Evolutionary conservation across 2,888 invertebrate species (phyloP).

Genomic region (Lycaena phlaeas): DNA sequence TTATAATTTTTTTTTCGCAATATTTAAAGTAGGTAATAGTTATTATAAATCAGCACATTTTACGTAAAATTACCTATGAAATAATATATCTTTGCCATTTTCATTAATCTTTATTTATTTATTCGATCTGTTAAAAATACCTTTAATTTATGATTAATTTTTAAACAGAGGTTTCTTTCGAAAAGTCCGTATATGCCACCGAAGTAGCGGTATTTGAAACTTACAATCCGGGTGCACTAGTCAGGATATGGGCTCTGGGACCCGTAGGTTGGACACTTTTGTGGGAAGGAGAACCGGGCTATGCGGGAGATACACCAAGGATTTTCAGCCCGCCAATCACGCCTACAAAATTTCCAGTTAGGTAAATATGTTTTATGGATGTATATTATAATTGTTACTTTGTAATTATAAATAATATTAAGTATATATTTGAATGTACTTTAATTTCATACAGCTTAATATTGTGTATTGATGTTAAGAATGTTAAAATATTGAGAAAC

Average conservation of each 20-base stretch:
- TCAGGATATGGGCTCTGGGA: conserved; percentile 82
- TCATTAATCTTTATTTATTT: too few relatives aligned
- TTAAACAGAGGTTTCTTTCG: conserved; percentile 76
- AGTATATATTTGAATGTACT: too few relatives aligned
- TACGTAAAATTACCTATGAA: too few relatives aligned
- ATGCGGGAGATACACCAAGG: conserved; percentile 75
- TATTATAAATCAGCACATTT: too few relatives aligned
- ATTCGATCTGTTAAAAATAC: background rate
- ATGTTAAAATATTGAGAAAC: too few relatives aligned
- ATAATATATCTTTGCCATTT: too few relatives aligned
- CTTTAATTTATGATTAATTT: conserved; percentile 9
- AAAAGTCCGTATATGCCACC: conserved; percentile 77
- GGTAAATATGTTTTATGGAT: conserved; percentile 30
- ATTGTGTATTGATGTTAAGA: too few relatives aligned
- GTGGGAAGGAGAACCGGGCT: conserved; percentile 82
- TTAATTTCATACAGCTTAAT: too few relatives aligned
- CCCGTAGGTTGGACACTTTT: conserved; percentile 77
- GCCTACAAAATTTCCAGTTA: conserved; percentile 57
- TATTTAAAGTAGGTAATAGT: too few relatives aligned
- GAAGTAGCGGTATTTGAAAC: conserved; percentile 86
- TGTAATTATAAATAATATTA: too few relatives aligned
- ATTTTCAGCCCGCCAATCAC: conserved; percentile 84
- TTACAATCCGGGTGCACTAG: conserved; percentile 88
- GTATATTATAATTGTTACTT: too few relatives aligned
- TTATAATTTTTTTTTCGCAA: too few relatives aligned